These are phyloP conservation scores for Parnassius glacialis DNA, from an alignment of 2,888 invertebrate genomes.

Conservation along the genomic window DNA sequence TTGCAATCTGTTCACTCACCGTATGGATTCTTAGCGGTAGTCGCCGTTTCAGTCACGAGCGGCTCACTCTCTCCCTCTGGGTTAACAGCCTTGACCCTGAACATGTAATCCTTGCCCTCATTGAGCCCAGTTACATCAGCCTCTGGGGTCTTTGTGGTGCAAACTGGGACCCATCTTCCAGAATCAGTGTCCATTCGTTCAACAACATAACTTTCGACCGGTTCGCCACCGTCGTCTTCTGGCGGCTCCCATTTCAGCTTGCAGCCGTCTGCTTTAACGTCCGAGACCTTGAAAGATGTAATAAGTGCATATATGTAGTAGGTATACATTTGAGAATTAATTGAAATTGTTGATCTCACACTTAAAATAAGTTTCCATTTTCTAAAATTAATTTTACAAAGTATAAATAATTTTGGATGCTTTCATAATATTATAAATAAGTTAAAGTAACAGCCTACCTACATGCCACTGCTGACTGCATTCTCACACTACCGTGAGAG, in stretches of 20 bases:
- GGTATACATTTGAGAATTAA: no score
- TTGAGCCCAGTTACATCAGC: conserved; percentile 94
- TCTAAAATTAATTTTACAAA: no score
- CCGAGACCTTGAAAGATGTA: conserved; percentile 78
- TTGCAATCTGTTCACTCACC: conserved; percentile 68
- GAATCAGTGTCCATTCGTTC: conserved; percentile 97
- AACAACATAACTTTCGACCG: conserved; percentile 95
- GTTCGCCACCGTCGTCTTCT: conserved; percentile 97
- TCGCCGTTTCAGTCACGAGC: conserved; percentile 93
- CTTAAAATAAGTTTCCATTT: no score
- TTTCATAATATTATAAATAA: no score
- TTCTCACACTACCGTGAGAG: no score
- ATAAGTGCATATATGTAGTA: background rate
- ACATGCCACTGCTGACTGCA: no score
- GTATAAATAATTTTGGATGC: no score
- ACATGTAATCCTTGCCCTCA: conserved; percentile 98
- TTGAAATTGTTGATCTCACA: no score
- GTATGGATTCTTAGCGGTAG: conserved; percentile 98
- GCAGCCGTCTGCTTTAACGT: conserved; percentile 95
- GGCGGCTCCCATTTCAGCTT: conserved; percentile 97
- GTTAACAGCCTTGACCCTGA: conserved; percentile 98
- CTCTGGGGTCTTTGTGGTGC: conserved; percentile 85
- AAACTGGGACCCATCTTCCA: conserved; percentile 96
- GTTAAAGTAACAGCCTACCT: no score
- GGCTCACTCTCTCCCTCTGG: conserved; percentile 98